Base-by-base conservation (phyloP, 1,140 invertebrate species). In the Atta colombica region DNA sequence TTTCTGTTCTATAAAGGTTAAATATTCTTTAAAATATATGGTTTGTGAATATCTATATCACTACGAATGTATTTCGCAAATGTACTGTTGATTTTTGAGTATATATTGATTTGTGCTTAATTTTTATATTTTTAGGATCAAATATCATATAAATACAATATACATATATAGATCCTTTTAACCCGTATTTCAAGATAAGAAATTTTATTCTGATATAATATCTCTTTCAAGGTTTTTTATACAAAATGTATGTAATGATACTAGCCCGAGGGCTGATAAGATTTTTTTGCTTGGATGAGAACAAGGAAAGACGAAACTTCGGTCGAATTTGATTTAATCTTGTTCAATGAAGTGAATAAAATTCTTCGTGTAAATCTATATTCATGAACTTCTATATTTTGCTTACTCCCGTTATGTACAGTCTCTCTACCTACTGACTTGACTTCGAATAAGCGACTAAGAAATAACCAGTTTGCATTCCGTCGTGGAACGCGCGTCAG, bases 381-480 rank as follows among this genome's bases (percentile, higher is more conserved):
- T 81, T 81, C 77, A 80, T 80, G 77, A 80, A 45, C 3, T 18
- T 21, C 35, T 58, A 45, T 53, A 71, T 45, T 81, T 81, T 21
- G 78, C 51, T 81, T 81, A 71, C 39, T 58, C 65, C 8, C 25
- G 16, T 53, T 81, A 28, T 49, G 10, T 45, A 58, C 25, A 16
- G 3, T 16, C n/a, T 82, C 68, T n/a, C 78, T 61, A 31, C 74
- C 80, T 39, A 39, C 16, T 45, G 51, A 58, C 45, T 61, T 49
- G 55, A 35, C 39, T 45, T 69, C 55, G 69, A 84, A 84, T 14
- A 45, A 31, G n/a, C 77, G 45, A 55, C 63, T 63, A 25, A 74
- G 69, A 74, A 84, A 84, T 84, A 84, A 84, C 39, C 80, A 61
- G 68, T 82, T 82, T 74, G 68, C 55, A 84, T 84, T 84, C 66